Percentiles rank a stretch among this genome's conserved stretches.
Evolutionary conservation across 2,797 vertebrate species (phyloP).

Genomic region (Sebastes diploproa): DNA sequence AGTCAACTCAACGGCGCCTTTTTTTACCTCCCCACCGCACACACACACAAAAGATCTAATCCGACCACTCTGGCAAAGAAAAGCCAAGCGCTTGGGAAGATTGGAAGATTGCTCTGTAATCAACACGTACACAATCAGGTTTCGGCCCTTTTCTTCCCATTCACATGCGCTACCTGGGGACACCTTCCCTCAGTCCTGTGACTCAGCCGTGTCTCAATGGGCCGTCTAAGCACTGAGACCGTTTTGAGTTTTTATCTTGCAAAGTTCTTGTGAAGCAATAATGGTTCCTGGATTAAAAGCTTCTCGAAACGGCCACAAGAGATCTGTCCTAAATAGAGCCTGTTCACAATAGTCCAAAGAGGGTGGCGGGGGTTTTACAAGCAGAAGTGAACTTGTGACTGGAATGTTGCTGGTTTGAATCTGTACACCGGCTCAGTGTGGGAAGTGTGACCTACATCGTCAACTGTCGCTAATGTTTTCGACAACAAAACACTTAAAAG

Average conservation of each 20-base stretch:
- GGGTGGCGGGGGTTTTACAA: conserved; percentile 18
- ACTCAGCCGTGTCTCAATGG: conserved; percentile 71
- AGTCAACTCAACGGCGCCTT: conserved; percentile 55
- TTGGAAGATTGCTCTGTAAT: conserved; percentile 82
- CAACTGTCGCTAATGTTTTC: background rate
- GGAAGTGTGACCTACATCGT: conserved; percentile 5
- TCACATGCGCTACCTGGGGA: conserved; percentile 75
- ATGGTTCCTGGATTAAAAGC: conserved; percentile 70
- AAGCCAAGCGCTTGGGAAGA: conserved; percentile 80
- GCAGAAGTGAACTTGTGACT: conserved; percentile 7
- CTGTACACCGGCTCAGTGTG: background rate
- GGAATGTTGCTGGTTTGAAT: conserved; percentile 35
- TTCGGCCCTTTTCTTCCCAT: conserved; percentile 76
- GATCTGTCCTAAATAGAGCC: conserved; percentile 73
- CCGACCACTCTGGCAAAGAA: conserved; percentile 68
- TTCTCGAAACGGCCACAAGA: conserved; percentile 65
- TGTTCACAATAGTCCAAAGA: conserved; percentile 57
- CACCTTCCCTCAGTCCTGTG: conserved; percentile 72
- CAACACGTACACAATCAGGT: conserved; percentile 77
- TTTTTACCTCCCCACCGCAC: background rate
- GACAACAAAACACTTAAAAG: background rate
- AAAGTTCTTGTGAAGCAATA: conserved; percentile 73
- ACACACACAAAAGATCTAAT: conserved; percentile 72
- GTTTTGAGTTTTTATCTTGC: conserved; percentile 69
- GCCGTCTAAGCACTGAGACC: conserved; percentile 58